Base-by-base conservation (phyloP, 1,140 invertebrate species). In the Apis laboriosa region DNA sequence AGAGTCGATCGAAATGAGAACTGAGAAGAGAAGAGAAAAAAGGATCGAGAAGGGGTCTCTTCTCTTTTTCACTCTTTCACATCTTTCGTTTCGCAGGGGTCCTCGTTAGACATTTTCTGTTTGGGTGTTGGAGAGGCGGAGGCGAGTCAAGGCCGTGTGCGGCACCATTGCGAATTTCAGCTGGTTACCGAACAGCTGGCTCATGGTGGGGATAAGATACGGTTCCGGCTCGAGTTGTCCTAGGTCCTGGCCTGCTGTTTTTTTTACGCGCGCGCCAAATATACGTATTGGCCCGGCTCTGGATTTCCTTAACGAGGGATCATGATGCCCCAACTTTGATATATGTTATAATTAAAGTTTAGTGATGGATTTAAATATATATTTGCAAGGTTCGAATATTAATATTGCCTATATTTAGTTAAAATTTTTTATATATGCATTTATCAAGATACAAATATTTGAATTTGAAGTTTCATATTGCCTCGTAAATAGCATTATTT, bases 231-330 rank as follows among this genome's bases (percentile, higher is more conserved):
- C 68, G 83, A 73, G 88, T 90, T 90, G 86, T 78, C 89, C 89
- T 89, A 90, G 89, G 89, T 89, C 84, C 81, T 86, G 88, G 71
- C 64, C 49, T 19, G 72, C 67, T 53, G 61, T 87, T 87, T 89
- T 87, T 86, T 89, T 89, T 64, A 64, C 61, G 86, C 87, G 80
- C 79, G 75, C 78, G 87, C 61, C 81, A 61, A 89, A 88, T 77
- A 43, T 56, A 74, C 74, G 75, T 61, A 55, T 43, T n/a, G 24
- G 24, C 55, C 58, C 21, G 43, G 63, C 70, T n/a, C 49, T n/a
- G 2, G 8, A 56, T 24, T 76, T 64, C n/a, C 70, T 76, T 81
- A 76, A 80, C 66, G 67, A 80, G 34, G 58, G 72, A 63, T 60
- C 53, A 19, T 11, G 28, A 68, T 60, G 4, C 71, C 5, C 5